phyloP scores from a whole-genome alignment of 2,113 vertebrate genomes.

The Pomatostomus ruficeps region DNA sequence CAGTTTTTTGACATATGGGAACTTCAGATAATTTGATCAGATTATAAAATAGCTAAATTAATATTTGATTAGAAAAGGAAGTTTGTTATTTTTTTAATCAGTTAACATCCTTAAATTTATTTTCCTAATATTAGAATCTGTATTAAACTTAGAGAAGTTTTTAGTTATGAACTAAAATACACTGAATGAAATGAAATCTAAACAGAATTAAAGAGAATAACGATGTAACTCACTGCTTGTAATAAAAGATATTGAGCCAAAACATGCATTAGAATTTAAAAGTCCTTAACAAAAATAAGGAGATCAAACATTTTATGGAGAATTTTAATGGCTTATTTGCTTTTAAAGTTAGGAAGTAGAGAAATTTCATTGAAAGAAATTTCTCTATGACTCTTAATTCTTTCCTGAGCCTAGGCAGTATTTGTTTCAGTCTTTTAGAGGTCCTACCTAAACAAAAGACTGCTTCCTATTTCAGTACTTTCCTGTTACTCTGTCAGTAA shows the following conservation, averaged over 20 bases:
- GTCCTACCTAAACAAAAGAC: not conserved
- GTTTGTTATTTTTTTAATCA: no score
- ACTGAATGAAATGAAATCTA: not conserved
- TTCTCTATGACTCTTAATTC: not conserved
- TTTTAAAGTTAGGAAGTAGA: not conserved
- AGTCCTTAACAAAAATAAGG: not conserved
- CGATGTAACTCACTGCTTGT: not conserved
- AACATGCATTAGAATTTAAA: not conserved
- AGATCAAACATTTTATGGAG: not conserved
- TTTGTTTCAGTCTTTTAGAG: not conserved
- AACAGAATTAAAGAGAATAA: not conserved
- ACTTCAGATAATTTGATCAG: not conserved
- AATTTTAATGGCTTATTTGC: not conserved
- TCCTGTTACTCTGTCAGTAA: not conserved
- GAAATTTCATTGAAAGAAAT: not conserved
- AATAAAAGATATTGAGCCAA: not conserved
- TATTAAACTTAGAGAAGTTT: not conserved
- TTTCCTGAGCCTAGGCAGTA: not conserved
- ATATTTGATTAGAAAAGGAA: not conserved
- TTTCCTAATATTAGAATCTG: not conserved
- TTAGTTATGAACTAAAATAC: not conserved
- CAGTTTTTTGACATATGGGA: not conserved
- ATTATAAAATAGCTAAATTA: not conserved
- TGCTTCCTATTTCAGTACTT: not conserved
- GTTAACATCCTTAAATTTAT: not conserved